These are phyloP conservation scores for Gonocerus acuteangulatus DNA, from an alignment of 2,888 invertebrate genomes.

Conservation along the genomic window DNA sequence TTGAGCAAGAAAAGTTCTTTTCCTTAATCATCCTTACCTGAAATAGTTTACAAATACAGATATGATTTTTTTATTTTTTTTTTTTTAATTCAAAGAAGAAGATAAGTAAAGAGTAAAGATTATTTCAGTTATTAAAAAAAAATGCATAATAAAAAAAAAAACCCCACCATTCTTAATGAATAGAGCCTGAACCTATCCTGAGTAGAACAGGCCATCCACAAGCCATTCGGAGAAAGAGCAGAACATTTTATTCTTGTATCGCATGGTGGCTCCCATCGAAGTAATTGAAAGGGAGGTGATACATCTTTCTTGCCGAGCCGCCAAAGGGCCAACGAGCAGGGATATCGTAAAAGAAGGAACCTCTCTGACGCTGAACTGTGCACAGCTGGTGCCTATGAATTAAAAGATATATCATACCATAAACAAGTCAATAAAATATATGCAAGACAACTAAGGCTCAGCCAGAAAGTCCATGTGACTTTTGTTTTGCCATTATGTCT, in stretches of 20 bases:
- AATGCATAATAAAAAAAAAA: too few relatives aligned
- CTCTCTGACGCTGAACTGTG: slow-evolving; percentile 38
- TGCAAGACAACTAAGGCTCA: neutral
- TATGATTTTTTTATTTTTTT: too few relatives aligned
- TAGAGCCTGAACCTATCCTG: slow-evolving; percentile 58
- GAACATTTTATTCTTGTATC: slow-evolving; percentile 62
- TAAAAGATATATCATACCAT: too few relatives aligned
- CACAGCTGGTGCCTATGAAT: slow-evolving; percentile 39
- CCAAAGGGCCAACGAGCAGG: slow-evolving; percentile 45
- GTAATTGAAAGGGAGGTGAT: slow-evolving; percentile 54
- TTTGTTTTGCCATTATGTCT: too few relatives aligned
- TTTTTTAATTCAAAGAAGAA: too few relatives aligned
- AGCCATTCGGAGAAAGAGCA: slow-evolving; percentile 61
- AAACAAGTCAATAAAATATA: neutral
- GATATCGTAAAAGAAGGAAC: slow-evolving; percentile 43
- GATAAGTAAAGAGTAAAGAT: too few relatives aligned
- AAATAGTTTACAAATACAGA: too few relatives aligned
- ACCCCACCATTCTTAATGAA: slow-evolving; percentile 46
- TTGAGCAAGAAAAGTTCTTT: too few relatives aligned
- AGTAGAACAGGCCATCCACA: slow-evolving; percentile 69
- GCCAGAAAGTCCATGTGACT: too few relatives aligned
- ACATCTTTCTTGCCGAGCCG: slow-evolving; percentile 26
- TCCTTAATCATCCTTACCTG: too few relatives aligned
- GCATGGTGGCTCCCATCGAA: slow-evolving; percentile 58
- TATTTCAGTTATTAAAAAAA: too few relatives aligned